Evolutionary conservation across 2,113 vertebrate genomes (phyloP).

Genomic region (Brienomyrus brachyistius): DNA sequence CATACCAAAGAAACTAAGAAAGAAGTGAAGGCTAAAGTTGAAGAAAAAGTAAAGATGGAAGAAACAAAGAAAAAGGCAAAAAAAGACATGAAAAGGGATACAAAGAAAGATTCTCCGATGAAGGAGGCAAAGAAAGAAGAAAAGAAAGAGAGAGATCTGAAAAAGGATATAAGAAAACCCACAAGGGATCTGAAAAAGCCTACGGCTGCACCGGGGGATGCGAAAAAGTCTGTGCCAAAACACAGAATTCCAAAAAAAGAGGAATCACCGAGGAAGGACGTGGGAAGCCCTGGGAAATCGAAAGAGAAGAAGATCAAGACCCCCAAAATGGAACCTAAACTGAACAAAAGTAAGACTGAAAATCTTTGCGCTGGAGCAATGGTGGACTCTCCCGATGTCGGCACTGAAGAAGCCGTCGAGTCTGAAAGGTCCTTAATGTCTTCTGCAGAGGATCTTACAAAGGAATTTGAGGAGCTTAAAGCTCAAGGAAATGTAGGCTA

Average conservation of each 20-base stretch:
- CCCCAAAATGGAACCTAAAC: slow-evolving; percentile 72
- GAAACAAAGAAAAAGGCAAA: slow-evolving; percentile 61
- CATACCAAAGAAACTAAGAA: slow-evolving; percentile 78
- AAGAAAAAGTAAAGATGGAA: slow-evolving; percentile 53
- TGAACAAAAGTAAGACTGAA: slow-evolving; percentile 44
- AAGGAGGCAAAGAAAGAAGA: slow-evolving; percentile 82
- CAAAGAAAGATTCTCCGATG: slow-evolving; percentile 62
- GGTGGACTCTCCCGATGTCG: slow-evolving; percentile 33
- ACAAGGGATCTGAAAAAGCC: slow-evolving; percentile 76
- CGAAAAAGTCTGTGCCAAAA: slow-evolving; percentile 70
- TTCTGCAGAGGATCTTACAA: slow-evolving; percentile 90
- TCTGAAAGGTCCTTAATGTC: slow-evolving; percentile 82
- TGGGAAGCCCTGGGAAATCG: slow-evolving; percentile 56
- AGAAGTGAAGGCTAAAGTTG: slow-evolving; percentile 73
- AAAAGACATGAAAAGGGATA: slow-evolving; percentile 70
- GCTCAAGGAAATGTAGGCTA: slow-evolving; percentile 69
- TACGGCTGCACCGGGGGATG: slow-evolving; percentile 51
- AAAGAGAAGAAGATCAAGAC: slow-evolving; percentile 81
- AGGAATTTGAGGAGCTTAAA: slow-evolving; percentile 86
- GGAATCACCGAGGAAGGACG: slow-evolving; percentile 69
- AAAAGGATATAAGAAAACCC: slow-evolving; percentile 65
- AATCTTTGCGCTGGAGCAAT: slow-evolving; percentile 33
- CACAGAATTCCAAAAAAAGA: slow-evolving; percentile 80
- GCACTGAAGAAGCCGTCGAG: slow-evolving; percentile 61
- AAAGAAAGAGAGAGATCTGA: slow-evolving; percentile 63